These are phyloP conservation scores for Megalopta genalis DNA, from an alignment of 1,140 invertebrate genomes.

Conservation along the genomic window DNA sequence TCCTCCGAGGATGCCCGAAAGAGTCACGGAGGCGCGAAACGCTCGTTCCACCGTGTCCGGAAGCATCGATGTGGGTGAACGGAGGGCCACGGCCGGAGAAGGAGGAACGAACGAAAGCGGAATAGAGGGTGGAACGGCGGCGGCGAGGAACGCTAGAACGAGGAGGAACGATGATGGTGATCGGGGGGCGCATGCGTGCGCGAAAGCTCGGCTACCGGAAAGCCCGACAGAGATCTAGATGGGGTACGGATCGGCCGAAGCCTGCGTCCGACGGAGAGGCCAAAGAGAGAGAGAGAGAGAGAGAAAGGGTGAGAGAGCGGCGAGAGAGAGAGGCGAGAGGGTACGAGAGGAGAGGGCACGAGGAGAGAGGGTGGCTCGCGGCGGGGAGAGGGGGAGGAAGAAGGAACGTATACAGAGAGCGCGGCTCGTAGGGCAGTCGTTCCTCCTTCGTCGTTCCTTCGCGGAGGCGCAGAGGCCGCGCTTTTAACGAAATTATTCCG, in stretches of 20 bases:
- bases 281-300: constrained; percentile 1
- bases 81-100: constrained; percentile 26
- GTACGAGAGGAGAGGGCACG: constrained; percentile 38
- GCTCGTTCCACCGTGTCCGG: constrained; percentile 47
- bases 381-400: constrained; percentile 36
- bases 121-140: neutral
- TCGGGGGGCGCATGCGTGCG: constrained; percentile 28
- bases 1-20: constrained; percentile 35
- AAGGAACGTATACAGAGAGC: constrained; percentile 60
- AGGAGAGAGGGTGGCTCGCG: constrained; percentile 28
- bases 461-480: constrained; percentile 51
- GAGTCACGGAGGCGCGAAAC: constrained; percentile 42
- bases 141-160: neutral
- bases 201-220: neutral
- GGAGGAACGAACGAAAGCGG: constrained; percentile 30
- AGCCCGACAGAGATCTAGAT: constrained; percentile 44
- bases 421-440: constrained; percentile 68
- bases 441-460: constrained; percentile 69
- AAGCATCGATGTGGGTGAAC: constrained; percentile 58
- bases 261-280: neutral
- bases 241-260: constrained; percentile 27
- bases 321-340: neutral
- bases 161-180: constrained; percentile 22
- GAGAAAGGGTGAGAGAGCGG: neutral
- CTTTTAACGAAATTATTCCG: constrained; percentile 68